A percentile compares a stretch with the other conserved stretches of the same genome.
Conservation (phyloP, 2,113 vertebrate species). For the Cottus gobio region DNA sequence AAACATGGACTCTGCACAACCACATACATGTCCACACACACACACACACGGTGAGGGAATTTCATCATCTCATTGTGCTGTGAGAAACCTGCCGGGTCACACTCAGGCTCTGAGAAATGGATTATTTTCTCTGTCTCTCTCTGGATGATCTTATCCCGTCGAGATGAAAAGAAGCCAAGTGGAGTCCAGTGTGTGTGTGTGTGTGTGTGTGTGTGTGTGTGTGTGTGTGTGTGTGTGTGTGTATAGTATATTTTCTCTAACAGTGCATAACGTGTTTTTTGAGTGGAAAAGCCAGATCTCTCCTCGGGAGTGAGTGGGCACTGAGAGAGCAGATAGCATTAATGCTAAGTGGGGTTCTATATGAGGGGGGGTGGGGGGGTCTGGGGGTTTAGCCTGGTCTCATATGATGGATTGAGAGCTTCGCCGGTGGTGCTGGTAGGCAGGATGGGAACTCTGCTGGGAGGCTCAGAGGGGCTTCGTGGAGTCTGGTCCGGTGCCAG, state of each 20-base stretch:
- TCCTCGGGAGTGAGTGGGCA: constrained; percentile 36
- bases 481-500: constrained; percentile 64
- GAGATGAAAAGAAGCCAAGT: constrained; percentile 63
- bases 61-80: constrained; percentile 71
- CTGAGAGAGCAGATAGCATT: constrained; percentile 36
- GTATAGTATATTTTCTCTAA: constrained; percentile 27
- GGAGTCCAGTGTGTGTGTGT: constrained; percentile 42
- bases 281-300: constrained; percentile 12
- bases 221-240: constrained; percentile 44
- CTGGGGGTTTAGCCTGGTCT: constrained; percentile 19
- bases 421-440: constrained; percentile 51
- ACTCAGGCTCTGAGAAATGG: constrained; percentile 60
- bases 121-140: constrained; percentile 69
- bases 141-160: constrained; percentile 68
- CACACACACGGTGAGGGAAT: constrained; percentile 21
- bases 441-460: constrained; percentile 49
- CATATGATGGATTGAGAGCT: constrained; percentile 51
- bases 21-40: constrained; percentile 26
- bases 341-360: constrained; percentile 21
- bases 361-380: background rate
- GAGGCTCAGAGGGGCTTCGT: constrained; percentile 45
- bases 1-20: constrained; percentile 45
- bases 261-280: constrained; percentile 14
- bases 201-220: constrained; percentile 37
- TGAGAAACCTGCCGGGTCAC: constrained; percentile 59